A percentile compares a stretch with the other conserved stretches of the same genome.
These are phyloP conservation scores for Heliconius ismenius DNA, from an alignment of 2,888 invertebrate genomes.

Conservation along the genomic window DNA sequence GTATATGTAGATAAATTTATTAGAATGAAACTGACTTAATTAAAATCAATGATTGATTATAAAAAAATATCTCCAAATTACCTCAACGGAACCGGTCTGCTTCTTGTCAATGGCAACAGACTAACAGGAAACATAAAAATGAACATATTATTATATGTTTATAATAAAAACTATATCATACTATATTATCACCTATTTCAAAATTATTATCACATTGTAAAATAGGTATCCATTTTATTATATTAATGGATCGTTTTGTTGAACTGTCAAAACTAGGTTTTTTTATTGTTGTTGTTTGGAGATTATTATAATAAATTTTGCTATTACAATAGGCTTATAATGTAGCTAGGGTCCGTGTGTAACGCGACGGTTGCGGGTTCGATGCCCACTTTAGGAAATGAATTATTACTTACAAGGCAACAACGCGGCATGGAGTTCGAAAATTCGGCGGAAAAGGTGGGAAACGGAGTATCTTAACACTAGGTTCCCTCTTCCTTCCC, in stretches of 20 bases:
- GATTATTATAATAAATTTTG: neutral
- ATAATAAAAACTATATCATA: conserved; percentile 9
- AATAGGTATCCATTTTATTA: neutral
- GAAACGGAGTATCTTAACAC: neutral
- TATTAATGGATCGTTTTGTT: neutral
- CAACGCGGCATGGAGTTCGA: neutral
- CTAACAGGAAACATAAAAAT: conserved; percentile 28
- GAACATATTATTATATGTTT: neutral
- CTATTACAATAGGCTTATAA: neutral
- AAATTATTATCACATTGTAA: neutral
- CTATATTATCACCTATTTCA: conserved; percentile 18
- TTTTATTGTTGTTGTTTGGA: neutral
- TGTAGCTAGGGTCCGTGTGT: neutral
- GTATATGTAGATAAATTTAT: neutral
- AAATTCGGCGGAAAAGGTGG: neutral
- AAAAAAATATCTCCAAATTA: conserved; percentile 13
- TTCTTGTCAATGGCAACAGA: conserved; percentile 11
- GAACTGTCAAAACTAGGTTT: neutral
- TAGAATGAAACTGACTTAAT: conserved; percentile 7
- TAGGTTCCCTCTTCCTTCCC: neutral
- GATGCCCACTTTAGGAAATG: neutral
- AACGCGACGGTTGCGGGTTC: neutral
- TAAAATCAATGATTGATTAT: conserved; percentile 20
- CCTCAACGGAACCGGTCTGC: conserved; percentile 8
- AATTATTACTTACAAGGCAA: neutral